These are phyloP conservation scores for Lasioglossum lativentre DNA, from an alignment of 2,888 invertebrate species.

Conservation along the genomic window DNA sequence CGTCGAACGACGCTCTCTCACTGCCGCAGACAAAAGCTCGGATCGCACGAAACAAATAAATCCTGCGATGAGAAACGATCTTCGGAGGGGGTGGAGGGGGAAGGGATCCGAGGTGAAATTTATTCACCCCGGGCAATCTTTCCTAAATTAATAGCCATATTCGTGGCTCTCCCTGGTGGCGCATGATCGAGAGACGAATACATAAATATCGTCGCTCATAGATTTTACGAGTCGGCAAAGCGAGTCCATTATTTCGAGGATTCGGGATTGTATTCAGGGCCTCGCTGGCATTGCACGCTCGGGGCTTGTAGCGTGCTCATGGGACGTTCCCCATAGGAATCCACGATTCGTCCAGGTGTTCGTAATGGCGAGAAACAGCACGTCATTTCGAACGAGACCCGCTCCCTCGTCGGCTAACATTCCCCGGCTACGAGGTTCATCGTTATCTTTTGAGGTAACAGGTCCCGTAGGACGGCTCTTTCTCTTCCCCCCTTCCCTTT, in stretches of 20 bases:
- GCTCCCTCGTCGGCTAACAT: conserved; percentile 6
- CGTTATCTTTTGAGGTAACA: conserved; percentile 68
- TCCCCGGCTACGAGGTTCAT: conserved; percentile 54
- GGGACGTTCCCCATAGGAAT: conserved; percentile 19
- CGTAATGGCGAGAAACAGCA: conserved; percentile 46
- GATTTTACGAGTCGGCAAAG: conserved; percentile 33
- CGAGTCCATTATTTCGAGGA: conserved; percentile 39
- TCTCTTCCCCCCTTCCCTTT: neutral
- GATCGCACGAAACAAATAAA: neutral
- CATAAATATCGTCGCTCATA: conserved; percentile 33
- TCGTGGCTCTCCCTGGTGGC: conserved; percentile 14
- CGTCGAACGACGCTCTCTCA: neutral
- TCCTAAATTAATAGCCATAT: conserved; percentile 45
- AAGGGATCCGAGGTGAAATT: conserved; percentile 20
- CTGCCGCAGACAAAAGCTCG: neutral
- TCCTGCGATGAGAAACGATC: neutral
- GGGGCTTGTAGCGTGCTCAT: conserved; percentile 23
- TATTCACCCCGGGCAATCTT: conserved; percentile 47
- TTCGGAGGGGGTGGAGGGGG: neutral
- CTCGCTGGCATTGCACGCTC: neutral
- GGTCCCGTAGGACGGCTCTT: conserved; percentile 52
- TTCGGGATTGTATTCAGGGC: neutral
- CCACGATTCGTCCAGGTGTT: conserved; percentile 47
- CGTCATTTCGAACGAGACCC: conserved; percentile 33
- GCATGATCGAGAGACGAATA: conserved; percentile 34